These are phyloP conservation scores for Platerodrilus igneus DNA, from an alignment of 2,888 invertebrate species.

Conservation along the genomic window DNA sequence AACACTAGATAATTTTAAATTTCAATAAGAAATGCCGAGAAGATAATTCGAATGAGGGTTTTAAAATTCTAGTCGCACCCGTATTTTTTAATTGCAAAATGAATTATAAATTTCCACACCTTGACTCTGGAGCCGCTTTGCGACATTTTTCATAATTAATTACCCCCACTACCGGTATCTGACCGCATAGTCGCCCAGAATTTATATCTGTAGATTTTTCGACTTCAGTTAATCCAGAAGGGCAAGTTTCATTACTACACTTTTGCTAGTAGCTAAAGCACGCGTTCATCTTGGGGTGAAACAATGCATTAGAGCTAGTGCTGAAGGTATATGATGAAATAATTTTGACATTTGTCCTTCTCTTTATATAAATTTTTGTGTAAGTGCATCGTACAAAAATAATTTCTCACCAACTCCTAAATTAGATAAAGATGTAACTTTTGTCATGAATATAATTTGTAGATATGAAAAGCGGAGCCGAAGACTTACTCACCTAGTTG, in stretches of 20 bases:
- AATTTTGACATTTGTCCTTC: too few relatives aligned
- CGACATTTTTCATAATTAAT: constrained; percentile 40
- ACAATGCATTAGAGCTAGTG: too few relatives aligned
- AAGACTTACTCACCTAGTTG: constrained; percentile 35
- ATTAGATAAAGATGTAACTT: constrained; percentile 45
- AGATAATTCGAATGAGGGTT: constrained; percentile 31
- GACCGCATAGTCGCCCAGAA: constrained; percentile 22
- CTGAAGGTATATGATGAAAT: too few relatives aligned
- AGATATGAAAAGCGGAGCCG: constrained; percentile 30
- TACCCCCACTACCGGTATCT: constrained; percentile 29
- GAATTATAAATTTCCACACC: constrained; percentile 41
- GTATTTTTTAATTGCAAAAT: constrained; percentile 40
- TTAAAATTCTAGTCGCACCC: constrained; percentile 26
- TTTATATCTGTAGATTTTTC: constrained; percentile 12
- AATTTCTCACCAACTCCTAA: constrained; percentile 37
- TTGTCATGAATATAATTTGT: constrained; percentile 42
- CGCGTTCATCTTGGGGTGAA: too few relatives aligned
- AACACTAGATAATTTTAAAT: constrained; percentile 47
- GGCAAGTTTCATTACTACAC: too few relatives aligned
- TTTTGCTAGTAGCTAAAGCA: too few relatives aligned
- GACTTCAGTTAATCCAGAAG: too few relatives aligned
- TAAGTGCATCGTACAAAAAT: constrained; percentile 18
- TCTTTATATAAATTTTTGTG: constrained; percentile 18
- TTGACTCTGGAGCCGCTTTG: constrained; percentile 29
- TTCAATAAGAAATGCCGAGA: constrained; percentile 42